Base-by-base conservation (phyloP, 2,888 invertebrate species). In the Ormyrus nitidulus region DNA sequence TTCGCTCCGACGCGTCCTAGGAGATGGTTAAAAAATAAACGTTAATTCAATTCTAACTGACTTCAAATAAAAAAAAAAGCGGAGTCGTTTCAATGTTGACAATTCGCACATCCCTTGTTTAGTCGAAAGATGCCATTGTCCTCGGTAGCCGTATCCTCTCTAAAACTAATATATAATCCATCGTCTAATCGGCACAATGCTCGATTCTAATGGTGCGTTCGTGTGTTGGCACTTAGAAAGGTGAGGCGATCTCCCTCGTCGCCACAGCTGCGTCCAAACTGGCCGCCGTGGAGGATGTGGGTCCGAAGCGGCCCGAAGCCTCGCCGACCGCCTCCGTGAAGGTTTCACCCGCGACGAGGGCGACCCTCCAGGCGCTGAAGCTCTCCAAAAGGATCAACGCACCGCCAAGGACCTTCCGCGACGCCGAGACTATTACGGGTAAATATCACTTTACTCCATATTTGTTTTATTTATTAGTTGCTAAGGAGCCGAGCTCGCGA, bases 251-350 rank as follows among this genome's bases (percentile, higher is more conserved):
- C 88, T 86, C 88, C 86, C 86, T 89, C 88, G 89, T 91, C 90
- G 90, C 90, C 89, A 88, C 88, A 89, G 89, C 89, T 91, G 88
- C 88, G 91, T 93, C 93, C 95, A 94, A 95, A 93, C 95, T 95
- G 95, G 95, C 95, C 94, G 93, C 94, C 94, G 93, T 94, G 92
- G 94, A 94, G 93, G 94, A 94, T 94, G 94, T 91, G 92, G 94
- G 93, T 93, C 93, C 94, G 92, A 93, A 93, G 92, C 93, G 93
- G 93, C 93, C 94, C 92, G 90, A 89, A 86, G 86, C 85, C 83
- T 85, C 88, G 84, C 84, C 88, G 82, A 84, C 87, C 84, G 84
- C 89, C 86, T 85, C 87, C 84, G 86, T 88, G 79, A 90, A 86
- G 85, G 87, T 90, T 73, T 89, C 90, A 76, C 86, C 90, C 75